Base-by-base conservation (phyloP, 2,888 invertebrate species). In the Phyllotreta cruciferae region DNA sequence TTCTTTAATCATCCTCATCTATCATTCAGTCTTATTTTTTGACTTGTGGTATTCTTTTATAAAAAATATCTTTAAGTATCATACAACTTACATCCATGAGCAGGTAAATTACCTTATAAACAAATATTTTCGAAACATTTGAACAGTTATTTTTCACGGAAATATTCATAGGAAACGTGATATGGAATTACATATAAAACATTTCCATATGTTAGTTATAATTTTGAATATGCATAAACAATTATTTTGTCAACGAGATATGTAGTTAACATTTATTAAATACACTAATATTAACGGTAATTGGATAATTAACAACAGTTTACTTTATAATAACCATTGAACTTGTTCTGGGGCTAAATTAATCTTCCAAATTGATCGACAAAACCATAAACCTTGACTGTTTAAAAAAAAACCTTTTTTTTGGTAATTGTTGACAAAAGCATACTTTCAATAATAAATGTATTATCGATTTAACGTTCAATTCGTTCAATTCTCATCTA, bases 241-340 rank as follows among this genome's bases (percentile, higher is more conserved):
- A 66, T 64, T 66, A 64, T 63, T 60, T 64, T 56, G 45, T 68
- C 71, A 76, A 76, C 74, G 72, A 77, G 78, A 78, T 78, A 78
- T 78, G 78, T 77, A 78, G 76, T 77, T 77, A 75, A 75, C 74
- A 75, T 77, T 77, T 77, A 77, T 76, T 76, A 74, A 74, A 67
- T 66, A 69, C 62, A 66, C 60, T 69, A 55, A 60, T 56, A 44
- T 60, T 52, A 60, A 14, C 35, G 42, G 41, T 52, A 60, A 60
- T 47, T 50, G 50, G 50, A 36, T 34, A 42, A 34, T 58, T 34
- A 58, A 58, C 52, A 50, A 58, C 50, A 58, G 53, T 57, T 39
- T 52, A 35, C 36, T 42, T 44, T 44, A 60, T 24, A 24, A 24
- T 24, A 24, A 24, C 24, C 24, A 24, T 24, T 24, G 24, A 24